A percentile compares a stretch with the other conserved stretches of the same genome.
Conservation (phyloP, 2,113 vertebrate genomes). For the Crocuta crocuta region DNA sequence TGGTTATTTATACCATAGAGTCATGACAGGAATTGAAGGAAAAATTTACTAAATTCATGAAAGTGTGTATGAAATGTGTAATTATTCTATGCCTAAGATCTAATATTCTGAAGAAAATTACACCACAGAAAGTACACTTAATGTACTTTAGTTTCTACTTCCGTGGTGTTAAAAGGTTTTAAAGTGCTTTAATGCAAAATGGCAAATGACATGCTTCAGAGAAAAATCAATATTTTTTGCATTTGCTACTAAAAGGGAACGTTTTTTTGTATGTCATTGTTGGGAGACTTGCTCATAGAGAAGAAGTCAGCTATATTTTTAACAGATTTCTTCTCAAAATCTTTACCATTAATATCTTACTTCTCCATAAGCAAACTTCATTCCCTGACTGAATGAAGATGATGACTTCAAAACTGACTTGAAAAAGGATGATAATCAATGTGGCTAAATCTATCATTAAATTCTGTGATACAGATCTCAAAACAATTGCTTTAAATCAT, state of each 20-base stretch:
- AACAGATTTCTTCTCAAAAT: conserved; percentile 74
- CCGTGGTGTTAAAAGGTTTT: conserved; percentile 82
- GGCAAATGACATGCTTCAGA: conserved; percentile 83
- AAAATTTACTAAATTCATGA: conserved; percentile 53
- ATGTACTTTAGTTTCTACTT: conserved; percentile 67
- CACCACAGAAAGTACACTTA: conserved; percentile 77
- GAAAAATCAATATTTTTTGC: conserved; percentile 81
- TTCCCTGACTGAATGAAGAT: too few species aligned
- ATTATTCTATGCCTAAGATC: conserved; percentile 72
- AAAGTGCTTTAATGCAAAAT: conserved; percentile 79
- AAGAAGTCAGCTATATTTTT: conserved; percentile 73
- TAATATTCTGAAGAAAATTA: conserved; percentile 74
- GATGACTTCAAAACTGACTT: too few species aligned
- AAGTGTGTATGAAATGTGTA: conserved; percentile 58
- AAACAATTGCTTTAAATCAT: conserved; percentile 80
- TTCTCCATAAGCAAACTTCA: conserved; percentile 75
- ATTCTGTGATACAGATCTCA: conserved; percentile 68
- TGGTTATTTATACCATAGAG: conserved; percentile 52
- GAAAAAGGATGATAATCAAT: conserved; percentile 79
- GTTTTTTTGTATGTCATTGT: conserved; percentile 69
- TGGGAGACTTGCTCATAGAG: conserved; percentile 2
- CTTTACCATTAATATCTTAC: conserved; percentile 76
- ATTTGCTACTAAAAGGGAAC: conserved; percentile 76
- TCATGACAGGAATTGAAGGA: conserved; percentile 55
- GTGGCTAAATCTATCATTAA: conserved; percentile 68